Evolutionary conservation across 1,140 invertebrate genomes (phyloP).

Genomic region (Glomeris maerens): DNA sequence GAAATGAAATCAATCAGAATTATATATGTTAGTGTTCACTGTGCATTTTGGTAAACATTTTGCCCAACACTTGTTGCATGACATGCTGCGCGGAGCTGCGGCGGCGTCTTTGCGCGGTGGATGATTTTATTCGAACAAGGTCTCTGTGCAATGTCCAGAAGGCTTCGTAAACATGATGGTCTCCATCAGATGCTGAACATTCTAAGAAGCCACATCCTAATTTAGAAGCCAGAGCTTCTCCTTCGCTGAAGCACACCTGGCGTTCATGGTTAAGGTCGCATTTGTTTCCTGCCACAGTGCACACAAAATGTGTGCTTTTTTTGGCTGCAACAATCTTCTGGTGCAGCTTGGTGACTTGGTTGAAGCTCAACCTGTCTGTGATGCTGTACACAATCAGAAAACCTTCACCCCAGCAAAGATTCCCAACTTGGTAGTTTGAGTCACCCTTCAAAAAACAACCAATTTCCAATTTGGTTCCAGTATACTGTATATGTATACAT

Average conservation of each 20-base stretch:
- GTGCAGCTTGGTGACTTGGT: slow-evolving; percentile 8
- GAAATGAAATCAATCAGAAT: no score
- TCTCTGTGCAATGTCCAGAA: slow-evolving; percentile 22
- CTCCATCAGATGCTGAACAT: slow-evolving; percentile 18
- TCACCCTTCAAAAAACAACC: no score
- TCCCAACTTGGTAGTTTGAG: no score
- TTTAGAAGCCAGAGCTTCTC: slow-evolving; percentile 13
- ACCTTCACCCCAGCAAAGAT: slow-evolving; percentile 16
- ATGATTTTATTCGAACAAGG: slow-evolving; percentile 25
- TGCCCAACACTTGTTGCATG: slow-evolving; percentile 24
- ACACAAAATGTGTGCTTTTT: slow-evolving; percentile 14
- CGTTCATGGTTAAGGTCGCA: slow-evolving; percentile 9
- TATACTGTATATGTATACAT: no score
- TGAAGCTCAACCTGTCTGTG: slow-evolving; percentile 15
- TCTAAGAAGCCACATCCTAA: slow-evolving; percentile 17
- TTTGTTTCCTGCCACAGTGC: slow-evolving; percentile 18
- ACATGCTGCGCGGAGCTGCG: slow-evolving; percentile 31
- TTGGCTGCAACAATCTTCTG: slow-evolving; percentile 1
- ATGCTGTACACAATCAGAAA: slow-evolving; percentile 16
- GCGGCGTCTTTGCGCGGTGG: slow-evolving; percentile 21
- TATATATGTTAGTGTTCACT: neutral
- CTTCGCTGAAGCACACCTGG: slow-evolving; percentile 16
- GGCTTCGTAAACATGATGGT: slow-evolving; percentile 15
- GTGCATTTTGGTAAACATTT: slow-evolving; percentile 23
- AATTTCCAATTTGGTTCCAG: no score